Conservation (phyloP, 2,113 vertebrate genomes). For the Mustela nigripes region DNA sequence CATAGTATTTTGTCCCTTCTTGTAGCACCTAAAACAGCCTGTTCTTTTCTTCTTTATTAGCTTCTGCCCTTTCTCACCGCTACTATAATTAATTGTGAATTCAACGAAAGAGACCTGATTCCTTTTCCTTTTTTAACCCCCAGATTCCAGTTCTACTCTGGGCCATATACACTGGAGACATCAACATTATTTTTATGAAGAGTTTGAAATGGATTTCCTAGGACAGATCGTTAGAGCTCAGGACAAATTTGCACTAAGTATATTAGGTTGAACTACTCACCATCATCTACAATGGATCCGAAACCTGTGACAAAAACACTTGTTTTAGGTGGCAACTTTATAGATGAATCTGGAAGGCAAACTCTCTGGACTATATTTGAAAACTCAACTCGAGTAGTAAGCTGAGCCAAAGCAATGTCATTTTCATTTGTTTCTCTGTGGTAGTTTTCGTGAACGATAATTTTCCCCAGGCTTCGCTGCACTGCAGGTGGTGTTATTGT, state of each 20-base stretch:
- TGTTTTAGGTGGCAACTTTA: constrained; percentile 82
- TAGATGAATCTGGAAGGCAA: constrained; percentile 88
- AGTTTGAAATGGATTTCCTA: neutral
- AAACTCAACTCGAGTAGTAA: constrained; percentile 84
- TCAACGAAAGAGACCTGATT: neutral
- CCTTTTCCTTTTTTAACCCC: neutral
- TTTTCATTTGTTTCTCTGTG: constrained; percentile 77
- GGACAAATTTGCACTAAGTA: neutral
- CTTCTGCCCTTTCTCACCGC: neutral
- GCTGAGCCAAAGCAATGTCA: constrained; percentile 88
- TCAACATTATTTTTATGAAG: constrained; percentile 24
- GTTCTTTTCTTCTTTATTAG: neutral
- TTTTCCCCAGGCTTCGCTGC: constrained; percentile 81
- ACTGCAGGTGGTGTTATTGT: constrained; percentile 84
- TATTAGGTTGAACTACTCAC: constrained; percentile 78
- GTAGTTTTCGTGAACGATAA: constrained; percentile 88
- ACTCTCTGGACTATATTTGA: constrained; percentile 86
- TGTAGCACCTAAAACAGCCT: neutral
- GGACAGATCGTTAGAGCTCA: neutral
- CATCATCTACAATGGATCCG: constrained; percentile 87
- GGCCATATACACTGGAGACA: neutral
- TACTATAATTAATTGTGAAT: neutral
- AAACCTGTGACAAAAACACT: constrained; percentile 90
- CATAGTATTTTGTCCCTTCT: neutral
- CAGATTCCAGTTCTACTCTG: neutral